Evolutionary conservation across 2,113 vertebrate genomes (phyloP).

Genomic region (Peromyscus maniculatus): DNA sequence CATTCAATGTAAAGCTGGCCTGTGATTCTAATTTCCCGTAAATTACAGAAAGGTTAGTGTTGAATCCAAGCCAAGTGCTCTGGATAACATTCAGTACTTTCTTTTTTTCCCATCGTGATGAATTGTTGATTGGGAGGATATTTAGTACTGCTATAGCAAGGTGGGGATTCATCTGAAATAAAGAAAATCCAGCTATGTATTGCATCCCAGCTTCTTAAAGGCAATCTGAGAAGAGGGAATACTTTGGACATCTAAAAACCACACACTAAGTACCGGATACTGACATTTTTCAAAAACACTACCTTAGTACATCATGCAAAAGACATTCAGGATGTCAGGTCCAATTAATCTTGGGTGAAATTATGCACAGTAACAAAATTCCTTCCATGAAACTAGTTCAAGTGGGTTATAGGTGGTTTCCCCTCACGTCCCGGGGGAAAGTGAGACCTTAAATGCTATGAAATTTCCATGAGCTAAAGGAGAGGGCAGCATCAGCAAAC

Average conservation of each 20-base stretch:
- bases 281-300: conserved; percentile 79
- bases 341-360: conserved; percentile 79
- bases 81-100: conserved; percentile 57
- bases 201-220: conserved; percentile 70
- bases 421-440: conserved; percentile 49
- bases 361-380: conserved; percentile 73
- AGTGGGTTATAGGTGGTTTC: conserved; percentile 72
- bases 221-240: conserved; percentile 80
- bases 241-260: conserved; percentile 76
- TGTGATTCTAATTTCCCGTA: neutral
- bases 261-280: conserved; percentile 75
- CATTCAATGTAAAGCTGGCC: conserved; percentile 74
- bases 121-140: conserved; percentile 75
- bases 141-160: conserved; percentile 64
- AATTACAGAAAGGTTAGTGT: conserved; percentile 38
- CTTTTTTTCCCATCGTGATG: conserved; percentile 61
- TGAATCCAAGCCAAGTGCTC: conserved; percentile 29
- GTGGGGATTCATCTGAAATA: conserved; percentile 70
- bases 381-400: conserved; percentile 65
- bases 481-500: conserved; percentile 20
- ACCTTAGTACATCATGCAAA: conserved; percentile 78
- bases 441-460: conserved; percentile 41
- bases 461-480: conserved; percentile 74
- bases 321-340: conserved; percentile 80
- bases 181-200: conserved; percentile 69